phyloP scores from a whole-genome alignment of 2,888 invertebrate species.

The Trachelus iudaicus region DNA sequence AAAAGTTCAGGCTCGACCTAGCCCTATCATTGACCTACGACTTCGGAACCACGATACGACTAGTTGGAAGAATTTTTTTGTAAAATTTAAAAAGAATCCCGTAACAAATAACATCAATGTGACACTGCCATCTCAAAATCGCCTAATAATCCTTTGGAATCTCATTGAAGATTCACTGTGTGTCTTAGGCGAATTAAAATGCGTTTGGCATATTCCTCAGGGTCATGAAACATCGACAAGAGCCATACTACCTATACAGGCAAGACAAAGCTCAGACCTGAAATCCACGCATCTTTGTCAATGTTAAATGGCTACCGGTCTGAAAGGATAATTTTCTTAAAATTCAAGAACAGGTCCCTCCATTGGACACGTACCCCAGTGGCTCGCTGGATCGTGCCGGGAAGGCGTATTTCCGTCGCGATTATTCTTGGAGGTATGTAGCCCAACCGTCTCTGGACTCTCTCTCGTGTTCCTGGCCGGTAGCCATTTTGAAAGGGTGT shows the following conservation, averaged over 20 bases:
- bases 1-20: neutral
- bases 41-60: neutral
- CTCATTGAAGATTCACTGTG: neutral
- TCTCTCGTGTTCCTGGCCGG: neutral
- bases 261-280: neutral
- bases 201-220: neutral
- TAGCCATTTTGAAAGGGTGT: neutral
- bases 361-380: neutral
- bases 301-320: neutral
- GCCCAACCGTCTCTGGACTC: slow-evolving; percentile 17
- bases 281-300: neutral
- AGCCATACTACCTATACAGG: neutral
- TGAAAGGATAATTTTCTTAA: neutral
- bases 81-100: neutral
- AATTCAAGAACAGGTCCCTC: neutral
- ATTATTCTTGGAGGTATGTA: slow-evolving; percentile 53
- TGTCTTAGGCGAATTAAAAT: neutral
- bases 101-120: neutral
- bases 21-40: neutral
- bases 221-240: neutral
- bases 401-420: slow-evolving; percentile 48
- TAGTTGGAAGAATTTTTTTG: neutral
- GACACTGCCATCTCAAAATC: neutral
- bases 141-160: neutral
- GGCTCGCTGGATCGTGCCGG: neutral